Conservation (phyloP, 2,888 invertebrate genomes). For the Autographa pulchrina region DNA sequence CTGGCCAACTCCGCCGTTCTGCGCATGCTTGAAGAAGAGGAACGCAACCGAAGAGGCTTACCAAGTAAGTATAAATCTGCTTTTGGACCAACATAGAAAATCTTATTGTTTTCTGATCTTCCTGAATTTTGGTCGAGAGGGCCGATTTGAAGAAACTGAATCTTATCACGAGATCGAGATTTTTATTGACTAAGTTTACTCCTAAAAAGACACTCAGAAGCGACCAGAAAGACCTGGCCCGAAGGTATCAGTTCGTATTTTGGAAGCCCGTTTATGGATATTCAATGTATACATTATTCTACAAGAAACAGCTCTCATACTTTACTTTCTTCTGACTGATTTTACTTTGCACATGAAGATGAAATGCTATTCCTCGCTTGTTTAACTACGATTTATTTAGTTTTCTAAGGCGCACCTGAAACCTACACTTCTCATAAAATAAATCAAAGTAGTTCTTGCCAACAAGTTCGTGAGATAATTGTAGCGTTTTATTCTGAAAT, state of each 20-base stretch:
- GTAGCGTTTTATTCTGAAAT: neutral
- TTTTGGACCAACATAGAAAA: neutral
- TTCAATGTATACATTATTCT: neutral
- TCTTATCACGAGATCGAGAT: neutral
- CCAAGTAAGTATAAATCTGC: slow-evolving; percentile 88
- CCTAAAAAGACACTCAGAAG: neutral
- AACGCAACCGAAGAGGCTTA: slow-evolving; percentile 91
- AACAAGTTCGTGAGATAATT: neutral
- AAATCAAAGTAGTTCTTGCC: neutral
- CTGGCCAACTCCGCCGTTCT: slow-evolving; percentile 96
- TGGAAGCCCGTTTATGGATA: neutral
- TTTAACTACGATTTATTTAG: slow-evolving; percentile 4
- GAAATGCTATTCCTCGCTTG: neutral
- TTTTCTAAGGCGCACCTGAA: slow-evolving; percentile 2
- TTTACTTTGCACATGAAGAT: slow-evolving; percentile 1
- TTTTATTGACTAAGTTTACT: neutral
- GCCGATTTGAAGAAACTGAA: neutral
- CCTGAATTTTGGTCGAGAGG: neutral
- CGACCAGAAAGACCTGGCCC: neutral
- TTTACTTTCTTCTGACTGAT: neutral
- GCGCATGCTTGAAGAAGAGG: slow-evolving; percentile 95
- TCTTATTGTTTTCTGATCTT: neutral
- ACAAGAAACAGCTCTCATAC: neutral
- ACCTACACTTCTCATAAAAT: neutral
- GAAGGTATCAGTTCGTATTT: neutral